Evolutionary conservation across 1,140 invertebrate genomes (phyloP).

Genomic region (Aphelenchoides besseyi): DNA sequence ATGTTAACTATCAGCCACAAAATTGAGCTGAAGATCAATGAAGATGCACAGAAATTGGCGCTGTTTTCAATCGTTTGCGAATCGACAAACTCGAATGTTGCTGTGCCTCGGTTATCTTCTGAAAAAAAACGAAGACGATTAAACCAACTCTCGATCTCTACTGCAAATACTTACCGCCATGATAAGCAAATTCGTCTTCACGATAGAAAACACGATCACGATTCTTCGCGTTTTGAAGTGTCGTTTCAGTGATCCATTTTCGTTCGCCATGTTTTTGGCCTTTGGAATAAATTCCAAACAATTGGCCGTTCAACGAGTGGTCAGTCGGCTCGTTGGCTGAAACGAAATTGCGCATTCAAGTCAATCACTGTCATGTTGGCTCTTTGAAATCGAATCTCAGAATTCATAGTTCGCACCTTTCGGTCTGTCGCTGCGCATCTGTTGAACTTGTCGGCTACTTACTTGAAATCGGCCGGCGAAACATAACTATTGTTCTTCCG

Average conservation of each 20-base stretch:
- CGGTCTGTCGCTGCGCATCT: not conserved
- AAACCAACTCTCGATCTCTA: not conserved
- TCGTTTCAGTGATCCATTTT: not conserved
- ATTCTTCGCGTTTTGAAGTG: not conserved
- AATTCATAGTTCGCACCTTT: not conserved
- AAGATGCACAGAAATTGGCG: too few species aligned
- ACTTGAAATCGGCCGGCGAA: constrained; percentile 15
- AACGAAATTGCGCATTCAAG: constrained; percentile 2
- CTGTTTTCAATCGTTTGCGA: not conserved
- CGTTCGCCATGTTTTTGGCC: not conserved
- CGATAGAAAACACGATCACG: constrained; percentile 6
- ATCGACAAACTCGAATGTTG: not conserved
- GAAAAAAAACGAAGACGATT: not conserved
- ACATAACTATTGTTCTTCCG: constrained; percentile 11
- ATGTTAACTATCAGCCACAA: too few species aligned
- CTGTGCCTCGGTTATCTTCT: not conserved
- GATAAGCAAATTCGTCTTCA: constrained; percentile 5
- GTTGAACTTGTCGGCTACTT: not conserved
- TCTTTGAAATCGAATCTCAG: not conserved
- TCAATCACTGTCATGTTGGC: not conserved
- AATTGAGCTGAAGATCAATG: too few species aligned
- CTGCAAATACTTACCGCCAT: not conserved
- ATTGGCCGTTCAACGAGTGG: not conserved
- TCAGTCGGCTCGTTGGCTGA: not conserved
- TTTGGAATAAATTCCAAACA: constrained; percentile 4